phyloP scores from a whole-genome alignment of 2,888 invertebrate genomes.

The Ptychoptera contaminata region DNA sequence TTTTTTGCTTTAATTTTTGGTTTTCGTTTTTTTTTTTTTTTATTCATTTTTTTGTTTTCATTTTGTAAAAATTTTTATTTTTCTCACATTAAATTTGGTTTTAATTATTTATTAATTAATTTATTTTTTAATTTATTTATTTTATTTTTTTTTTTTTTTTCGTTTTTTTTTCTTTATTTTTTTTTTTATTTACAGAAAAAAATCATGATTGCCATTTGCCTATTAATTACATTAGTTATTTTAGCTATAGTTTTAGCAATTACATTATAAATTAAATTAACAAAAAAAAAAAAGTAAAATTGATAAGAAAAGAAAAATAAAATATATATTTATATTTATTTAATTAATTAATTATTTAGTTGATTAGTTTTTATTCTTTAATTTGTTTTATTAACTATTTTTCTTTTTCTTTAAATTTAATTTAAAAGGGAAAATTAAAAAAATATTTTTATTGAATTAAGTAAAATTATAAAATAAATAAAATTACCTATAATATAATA shows the following conservation, averaged over 20 bases:
- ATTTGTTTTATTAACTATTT: no score
- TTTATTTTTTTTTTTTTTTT: constrained; percentile 6
- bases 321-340: no score
- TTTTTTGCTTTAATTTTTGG: no score
- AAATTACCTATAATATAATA: no score
- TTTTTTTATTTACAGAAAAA: constrained; percentile 66
- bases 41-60: neutral
- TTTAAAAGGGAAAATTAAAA: no score
- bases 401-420: no score
- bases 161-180: constrained; percentile 22
- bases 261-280: neutral
- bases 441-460: no score
- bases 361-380: no score
- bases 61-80: neutral
- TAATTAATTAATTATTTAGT: no score
- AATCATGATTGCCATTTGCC: constrained; percentile 77
- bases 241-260: constrained; percentile 49
- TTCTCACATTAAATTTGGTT: constrained; percentile 5
- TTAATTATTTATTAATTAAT: constrained; percentile 24
- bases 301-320: no score
- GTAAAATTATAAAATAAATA: no score
- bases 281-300: neutral
- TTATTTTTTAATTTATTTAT: constrained; percentile 19
- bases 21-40: neutral
- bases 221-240: constrained; percentile 60